phyloP scores from a whole-genome alignment of 2,888 invertebrate genomes.

The Antheraea assamensis region DNA sequence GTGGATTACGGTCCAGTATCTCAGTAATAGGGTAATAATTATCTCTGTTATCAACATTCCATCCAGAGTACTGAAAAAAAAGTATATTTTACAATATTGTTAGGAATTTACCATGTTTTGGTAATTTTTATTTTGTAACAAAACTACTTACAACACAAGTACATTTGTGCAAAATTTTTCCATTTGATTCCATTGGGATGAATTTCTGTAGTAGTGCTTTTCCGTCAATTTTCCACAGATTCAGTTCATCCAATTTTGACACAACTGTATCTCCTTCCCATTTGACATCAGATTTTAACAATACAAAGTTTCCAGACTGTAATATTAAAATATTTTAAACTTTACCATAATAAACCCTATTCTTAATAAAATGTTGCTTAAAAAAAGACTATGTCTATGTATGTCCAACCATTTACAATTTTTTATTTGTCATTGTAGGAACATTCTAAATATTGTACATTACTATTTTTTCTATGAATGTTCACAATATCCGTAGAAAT shows the following conservation, averaged over 20 bases:
- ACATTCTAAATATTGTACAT: no score
- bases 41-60: constrained; percentile 83
- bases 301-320: constrained; percentile 85
- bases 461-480: no score
- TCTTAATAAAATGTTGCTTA: background rate
- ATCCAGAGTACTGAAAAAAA: constrained; percentile 82
- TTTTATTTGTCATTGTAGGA: no score
- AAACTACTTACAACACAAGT: constrained; percentile 81
- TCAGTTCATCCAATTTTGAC: constrained; percentile 80
- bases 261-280: constrained; percentile 81
- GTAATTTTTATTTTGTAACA: constrained; percentile 1
- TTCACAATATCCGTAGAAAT: no score
- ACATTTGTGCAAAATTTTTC: constrained; percentile 82
- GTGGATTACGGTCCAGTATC: constrained; percentile 78
- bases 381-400: no score
- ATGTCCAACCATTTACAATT: no score
- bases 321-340: constrained; percentile 31
- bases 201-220: constrained; percentile 86
- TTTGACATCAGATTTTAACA: constrained; percentile 84
- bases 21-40: constrained; percentile 83
- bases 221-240: constrained; percentile 87
- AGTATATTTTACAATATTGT: background rate
- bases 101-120: background rate
- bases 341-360: background rate
- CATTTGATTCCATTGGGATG: constrained; percentile 83